Conservation (phyloP, 2,888 invertebrate genomes). For the Netelia virgata region DNA sequence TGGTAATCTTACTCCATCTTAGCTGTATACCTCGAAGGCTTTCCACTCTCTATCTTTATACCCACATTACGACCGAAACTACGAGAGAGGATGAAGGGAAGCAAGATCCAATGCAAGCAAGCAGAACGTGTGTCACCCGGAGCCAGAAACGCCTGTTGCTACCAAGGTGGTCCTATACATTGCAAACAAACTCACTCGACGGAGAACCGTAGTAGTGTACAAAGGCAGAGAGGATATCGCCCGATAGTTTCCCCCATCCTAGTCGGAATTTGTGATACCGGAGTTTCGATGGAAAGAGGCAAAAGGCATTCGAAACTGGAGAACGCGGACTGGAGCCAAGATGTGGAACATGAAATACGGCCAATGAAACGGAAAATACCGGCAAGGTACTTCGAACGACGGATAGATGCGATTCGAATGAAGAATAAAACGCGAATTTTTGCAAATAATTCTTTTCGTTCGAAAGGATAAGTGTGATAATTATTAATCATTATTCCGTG, state of each 20-base stretch:
- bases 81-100: slow-evolving; percentile 41
- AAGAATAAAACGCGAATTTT: neutral
- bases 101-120: neutral
- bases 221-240: slow-evolving; percentile 30
- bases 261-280: slow-evolving; percentile 55
- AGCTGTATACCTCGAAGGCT: neutral
- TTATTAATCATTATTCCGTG: too few relatives aligned
- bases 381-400: neutral
- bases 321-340: slow-evolving; percentile 20
- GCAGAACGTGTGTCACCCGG: slow-evolving; percentile 28
- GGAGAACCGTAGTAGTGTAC: slow-evolving; percentile 5
- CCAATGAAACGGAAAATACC: slow-evolving; percentile 33
- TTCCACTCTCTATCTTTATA: slow-evolving; percentile 7
- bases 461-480: too few relatives aligned
- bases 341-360: slow-evolving; percentile 37
- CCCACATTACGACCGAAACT: slow-evolving; percentile 32
- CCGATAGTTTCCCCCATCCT: slow-evolving; percentile 66
- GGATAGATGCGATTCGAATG: neutral
- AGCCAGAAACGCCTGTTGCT: slow-evolving; percentile 71
- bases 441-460: too few relatives aligned
- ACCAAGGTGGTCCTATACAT: neutral
- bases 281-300: slow-evolving; percentile 13
- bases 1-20: neutral
- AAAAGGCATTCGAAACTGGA: slow-evolving; percentile 21
- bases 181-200: slow-evolving; percentile 1